Conservation (phyloP, 2,113 vertebrate genomes). For the Prolemur simus region DNA sequence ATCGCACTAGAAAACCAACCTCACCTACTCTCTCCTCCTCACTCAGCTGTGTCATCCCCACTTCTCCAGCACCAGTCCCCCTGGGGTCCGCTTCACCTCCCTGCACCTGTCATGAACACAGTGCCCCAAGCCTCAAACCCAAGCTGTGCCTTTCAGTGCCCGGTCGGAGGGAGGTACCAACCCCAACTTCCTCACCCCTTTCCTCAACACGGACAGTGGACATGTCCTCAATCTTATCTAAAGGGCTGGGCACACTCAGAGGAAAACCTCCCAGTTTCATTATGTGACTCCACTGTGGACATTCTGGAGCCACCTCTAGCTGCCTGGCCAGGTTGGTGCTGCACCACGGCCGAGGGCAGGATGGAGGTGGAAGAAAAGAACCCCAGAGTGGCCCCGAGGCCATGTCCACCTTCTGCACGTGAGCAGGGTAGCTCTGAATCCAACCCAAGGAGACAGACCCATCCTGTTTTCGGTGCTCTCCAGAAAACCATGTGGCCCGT, state of each 20-base stretch:
- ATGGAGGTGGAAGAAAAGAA: neutral
- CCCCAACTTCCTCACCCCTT: neutral
- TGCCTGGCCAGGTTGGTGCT: neutral
- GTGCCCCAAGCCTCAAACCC: neutral
- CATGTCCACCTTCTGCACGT: neutral
- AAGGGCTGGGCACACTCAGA: neutral
- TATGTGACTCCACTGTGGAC: neutral
- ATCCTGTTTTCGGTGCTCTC: neutral
- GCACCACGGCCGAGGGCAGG: neutral
- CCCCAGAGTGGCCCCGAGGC: neutral
- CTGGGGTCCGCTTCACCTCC: neutral
- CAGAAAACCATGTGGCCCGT: neutral
- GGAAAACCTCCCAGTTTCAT: fast-evolving
- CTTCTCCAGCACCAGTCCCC: neutral
- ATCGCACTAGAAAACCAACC: neutral
- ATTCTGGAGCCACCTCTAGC: neutral
- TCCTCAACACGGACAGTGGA: fast-evolving
- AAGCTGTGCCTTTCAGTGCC: neutral
- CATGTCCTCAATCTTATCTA: neutral
- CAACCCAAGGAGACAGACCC: neutral
- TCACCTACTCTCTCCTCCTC: no score
- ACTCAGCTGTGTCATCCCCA: neutral
- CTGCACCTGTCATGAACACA: neutral
- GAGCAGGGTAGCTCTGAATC: neutral
- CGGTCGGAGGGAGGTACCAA: neutral